Base-by-base conservation (phyloP, 2,888 invertebrate genomes). In the Acleris laterana region DNA sequence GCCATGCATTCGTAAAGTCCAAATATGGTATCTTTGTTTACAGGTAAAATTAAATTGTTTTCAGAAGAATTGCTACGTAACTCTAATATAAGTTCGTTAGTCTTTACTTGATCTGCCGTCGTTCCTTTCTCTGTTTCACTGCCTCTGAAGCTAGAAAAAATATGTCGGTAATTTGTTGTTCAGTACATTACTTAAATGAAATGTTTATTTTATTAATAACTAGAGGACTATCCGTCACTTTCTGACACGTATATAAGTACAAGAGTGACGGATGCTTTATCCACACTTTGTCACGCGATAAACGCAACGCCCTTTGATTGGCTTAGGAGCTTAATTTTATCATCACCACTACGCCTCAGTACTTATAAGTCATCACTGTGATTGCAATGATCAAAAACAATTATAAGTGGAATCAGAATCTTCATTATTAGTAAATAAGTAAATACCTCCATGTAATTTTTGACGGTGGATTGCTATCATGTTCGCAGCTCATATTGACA, bases 371-470 rank as follows among this genome's bases (percentile, higher is more conserved):
- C 25, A 25, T 25, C 25, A 25, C 5, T 5, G 25, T 5, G 25
- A 22, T 3, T 22, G 25, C 25, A 25, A 25, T 25, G 25, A 25
- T 25, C 25, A 25, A 25, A 25, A 25, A 5, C 25, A 25, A 1
- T 5, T 25, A 5, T 25, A 25, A 25, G 25, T 25, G 25, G 25
- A 25, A 25, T 7, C 25, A 25, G 6, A 25, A 25, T 25, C 6
- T 25, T 25, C 25, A 25, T 25, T 6, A 25, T 9, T 9, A 32
- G 9, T 32, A 32, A 9, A 32, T 3, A 32, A 32, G 32, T 22
- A 53, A 75, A 70, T 77, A 92, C 92, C 82, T 88, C 91, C 91
- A 91, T 67, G 71, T 75, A 6, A 88, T 71, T n/a, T 66, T 72
- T 0, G 88, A 76, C 0, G 77, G 77, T 6, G 92, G 92, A 61